Evolutionary conservation across 2,113 vertebrate genomes (phyloP), one percentile per base, ranked within the genome.

Genomic region (Channa maculata): DNA sequence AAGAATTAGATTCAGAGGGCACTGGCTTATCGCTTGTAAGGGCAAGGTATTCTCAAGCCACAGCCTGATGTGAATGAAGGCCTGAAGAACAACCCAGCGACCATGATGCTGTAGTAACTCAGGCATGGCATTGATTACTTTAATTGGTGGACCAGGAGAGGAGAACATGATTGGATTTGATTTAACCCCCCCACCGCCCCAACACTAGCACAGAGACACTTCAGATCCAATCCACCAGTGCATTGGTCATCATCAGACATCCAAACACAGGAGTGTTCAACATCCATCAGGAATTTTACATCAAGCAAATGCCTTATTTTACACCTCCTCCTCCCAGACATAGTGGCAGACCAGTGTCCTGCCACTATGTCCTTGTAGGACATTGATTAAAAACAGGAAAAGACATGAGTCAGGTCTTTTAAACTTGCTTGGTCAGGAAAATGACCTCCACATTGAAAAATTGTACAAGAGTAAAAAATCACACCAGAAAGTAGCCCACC

Each of bases 121-220:
- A 87, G 57, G 79, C 82, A 48, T 78, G 71, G 58, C 82, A 80
- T 82, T 89, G 89, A 93, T 91, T 86, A 82, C 60, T 89, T 85
- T 91, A 89, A 90, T 87, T 85, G 85, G 81, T 79, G 68, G 58
- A 88, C 53, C 67, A 73, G 70, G 80, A 80, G 62, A 11, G 65
- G 65, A 58, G 59, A 83, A 80, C 79, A 84, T 88, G 86, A 87
- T 81, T 84, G 84, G 74, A 87, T 90, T 86, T 72, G 76, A 86
- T 87, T 83, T 80, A 62, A 68, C 5, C 10, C 44, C 52, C 24
- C 2, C 11, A 15, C 4, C 49, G 37, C 45, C 41, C 24, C 24
- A 24, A n/a, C 34, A 15, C 13, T 6, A 8, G 9, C 36, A 14
- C 46, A 50, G 34, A 61, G 2, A 71, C 43, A 74, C 67, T 84